A percentile compares a stretch with the other conserved stretches of the same genome.
Evolutionary conservation across 2,797 vertebrate species (phyloP).

Genomic region (Sebastes taczanowskii): DNA sequence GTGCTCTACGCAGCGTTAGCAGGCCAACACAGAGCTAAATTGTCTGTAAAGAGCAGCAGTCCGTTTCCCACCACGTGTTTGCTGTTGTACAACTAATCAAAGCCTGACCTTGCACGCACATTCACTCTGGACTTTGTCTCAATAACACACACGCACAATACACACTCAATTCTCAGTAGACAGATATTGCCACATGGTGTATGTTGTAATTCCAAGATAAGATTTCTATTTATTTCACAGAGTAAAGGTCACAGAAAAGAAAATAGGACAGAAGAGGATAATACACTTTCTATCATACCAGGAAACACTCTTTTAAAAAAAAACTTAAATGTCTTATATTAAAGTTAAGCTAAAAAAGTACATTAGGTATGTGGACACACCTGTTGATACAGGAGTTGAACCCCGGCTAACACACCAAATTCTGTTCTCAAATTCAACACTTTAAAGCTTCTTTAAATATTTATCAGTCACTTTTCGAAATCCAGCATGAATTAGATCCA

Average conservation of each 20-base stretch:
- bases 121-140: conserved; percentile 39
- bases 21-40: not conserved
- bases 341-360: not conserved
- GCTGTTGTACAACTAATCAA: conserved; percentile 10
- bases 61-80: not conserved
- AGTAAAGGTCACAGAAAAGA: conserved; percentile 1
- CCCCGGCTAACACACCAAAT: not conserved
- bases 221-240: conserved; percentile 15
- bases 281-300: too few species aligned
- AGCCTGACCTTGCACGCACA: not conserved
- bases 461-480: not conserved
- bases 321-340: not conserved
- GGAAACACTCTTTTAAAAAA: not conserved
- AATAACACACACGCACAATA: not conserved
- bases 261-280: not conserved
- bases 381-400: not conserved
- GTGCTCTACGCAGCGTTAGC: not conserved
- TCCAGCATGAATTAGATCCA: not conserved
- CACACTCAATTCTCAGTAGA: not conserved
- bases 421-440: not conserved
- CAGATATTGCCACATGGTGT: conserved; percentile 1
- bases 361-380: not conserved
- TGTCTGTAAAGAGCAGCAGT: conserved; percentile 3
- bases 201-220: conserved; percentile 42
- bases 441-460: not conserved